Evolutionary conservation across 2,797 vertebrate species (phyloP).

Genomic region (Lophura swinhoii): DNA sequence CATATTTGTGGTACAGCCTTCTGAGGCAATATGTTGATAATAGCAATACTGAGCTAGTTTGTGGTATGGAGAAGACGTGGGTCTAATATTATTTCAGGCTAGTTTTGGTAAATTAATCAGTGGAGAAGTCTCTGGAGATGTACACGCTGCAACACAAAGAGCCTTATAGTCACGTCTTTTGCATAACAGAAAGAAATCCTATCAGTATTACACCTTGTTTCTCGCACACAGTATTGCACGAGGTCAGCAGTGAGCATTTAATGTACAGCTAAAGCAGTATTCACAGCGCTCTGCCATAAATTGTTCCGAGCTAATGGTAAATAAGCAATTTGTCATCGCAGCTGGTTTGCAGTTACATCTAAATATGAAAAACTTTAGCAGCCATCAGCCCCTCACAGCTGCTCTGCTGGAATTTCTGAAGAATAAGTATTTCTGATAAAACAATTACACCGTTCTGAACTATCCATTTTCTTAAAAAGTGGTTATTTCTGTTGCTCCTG

Average conservation of each 20-base stretch:
- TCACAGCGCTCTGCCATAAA: background rate
- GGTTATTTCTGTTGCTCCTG: background rate
- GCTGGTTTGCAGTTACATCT: slow-evolving; percentile 20
- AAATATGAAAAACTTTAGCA: background rate
- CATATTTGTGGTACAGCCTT: background rate
- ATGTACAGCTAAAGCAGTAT: background rate
- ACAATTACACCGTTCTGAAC: background rate
- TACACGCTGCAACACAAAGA: background rate
- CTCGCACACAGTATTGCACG: background rate
- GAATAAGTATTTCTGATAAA: background rate
- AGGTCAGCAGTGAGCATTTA: slow-evolving; percentile 35
- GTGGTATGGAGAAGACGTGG: background rate
- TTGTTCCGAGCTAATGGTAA: background rate
- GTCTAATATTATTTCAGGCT: slow-evolving; percentile 11
- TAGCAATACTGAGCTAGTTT: background rate
- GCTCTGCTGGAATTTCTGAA: background rate
- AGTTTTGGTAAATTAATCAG: slow-evolving; percentile 23
- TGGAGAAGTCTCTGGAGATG: slow-evolving; percentile 20
- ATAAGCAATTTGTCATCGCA: slow-evolving; percentile 45
- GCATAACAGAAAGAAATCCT: slow-evolving; percentile 35
- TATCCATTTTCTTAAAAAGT: background rate
- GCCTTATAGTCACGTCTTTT: background rate
- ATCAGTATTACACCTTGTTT: background rate
- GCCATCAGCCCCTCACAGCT: background rate
- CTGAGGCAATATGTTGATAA: slow-evolving; percentile 24